Evolutionary conservation across 2,888 invertebrate genomes (phyloP), one percentile per base, ranked within the genome.

Genomic region (Petrolisthes cinctipes): DNA sequence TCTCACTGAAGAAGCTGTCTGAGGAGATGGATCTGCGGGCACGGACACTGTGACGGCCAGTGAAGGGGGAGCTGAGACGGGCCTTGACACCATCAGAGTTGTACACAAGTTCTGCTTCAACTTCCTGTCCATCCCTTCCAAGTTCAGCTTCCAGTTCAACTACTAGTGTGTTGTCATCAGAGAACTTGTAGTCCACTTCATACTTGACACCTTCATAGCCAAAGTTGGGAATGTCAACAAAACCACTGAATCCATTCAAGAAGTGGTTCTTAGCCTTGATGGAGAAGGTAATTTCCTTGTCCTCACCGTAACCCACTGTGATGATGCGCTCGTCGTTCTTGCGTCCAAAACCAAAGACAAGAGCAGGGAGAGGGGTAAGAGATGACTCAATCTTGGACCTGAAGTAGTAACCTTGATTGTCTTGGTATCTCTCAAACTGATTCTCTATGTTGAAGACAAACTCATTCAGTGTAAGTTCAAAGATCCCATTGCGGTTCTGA

Each of bases 31-130:
- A 90, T n/a, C 90, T 85, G 11, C 86, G 80, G 71, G 71, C 82
- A 4, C 90, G 89, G 5, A 86, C 17, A 7, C 88, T 87, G 73
- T 90, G 89, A 6, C 75, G 61, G 1, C 90, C 90, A 4, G 88
- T 89, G 66, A 37, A 61, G 4, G 83, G 85, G 11, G 87, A 85
- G 23, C 9, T 53, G 5, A 90, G 79, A 23, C 90, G 85, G 6
- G 88, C 88, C 68, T 89, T 37, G 4, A 90, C 79, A n/a, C 90
- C 90, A 11, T 89, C 89, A 53, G 90, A 89, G 56, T 90, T 85
- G 37, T 90, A 89, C 53, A 82, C 57, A 37, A 90, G 84, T 4
- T 85, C 68, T 20, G 86, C 89, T 66, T 90, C 87, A 17, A 89
- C 68, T 57, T 88, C 71, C n/a, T 84, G 37, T 14, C 81, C 83